phyloP scores from a whole-genome alignment of 2,888 invertebrate species.

The Pseudococcus viburni region DNA sequence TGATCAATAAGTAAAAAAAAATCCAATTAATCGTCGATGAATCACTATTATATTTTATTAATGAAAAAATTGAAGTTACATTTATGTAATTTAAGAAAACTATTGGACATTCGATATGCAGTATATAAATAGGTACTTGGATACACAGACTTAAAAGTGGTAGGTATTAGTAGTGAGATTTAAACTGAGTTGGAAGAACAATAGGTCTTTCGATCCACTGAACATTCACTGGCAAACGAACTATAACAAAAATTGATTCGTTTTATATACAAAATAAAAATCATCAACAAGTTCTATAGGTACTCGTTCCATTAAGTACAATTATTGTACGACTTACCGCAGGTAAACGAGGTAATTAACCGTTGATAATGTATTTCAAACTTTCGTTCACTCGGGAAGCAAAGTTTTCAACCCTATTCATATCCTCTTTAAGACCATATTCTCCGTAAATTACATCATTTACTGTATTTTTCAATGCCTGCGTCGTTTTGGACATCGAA shows the following conservation, averaged over 20 bases:
- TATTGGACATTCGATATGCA: neutral
- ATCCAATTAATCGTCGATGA: too few species aligned
- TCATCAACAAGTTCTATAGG: too few species aligned
- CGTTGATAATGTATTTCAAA: neutral
- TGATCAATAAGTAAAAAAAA: too few species aligned
- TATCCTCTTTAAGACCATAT: too few species aligned
- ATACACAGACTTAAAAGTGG: neutral
- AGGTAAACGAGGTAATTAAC: neutral
- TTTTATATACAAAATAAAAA: neutral
- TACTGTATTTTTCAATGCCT: slow-evolving; percentile 4
- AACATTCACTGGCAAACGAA: neutral
- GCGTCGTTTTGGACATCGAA: neutral
- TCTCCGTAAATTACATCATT: neutral
- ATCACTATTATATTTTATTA: too few species aligned
- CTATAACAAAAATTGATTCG: neutral
- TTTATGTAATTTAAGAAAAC: too few species aligned
- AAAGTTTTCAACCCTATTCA: neutral
- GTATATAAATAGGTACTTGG: neutral
- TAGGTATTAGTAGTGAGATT: neutral
- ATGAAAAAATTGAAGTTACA: neutral
- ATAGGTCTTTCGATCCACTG: neutral
- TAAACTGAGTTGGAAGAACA: neutral
- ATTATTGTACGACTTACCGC: neutral
- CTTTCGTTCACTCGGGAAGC: neutral
- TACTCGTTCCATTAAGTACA: too few species aligned